These are phyloP conservation scores for Molorchus minor DNA, from an alignment of 2,888 invertebrate genomes.

Conservation along the genomic window DNA sequence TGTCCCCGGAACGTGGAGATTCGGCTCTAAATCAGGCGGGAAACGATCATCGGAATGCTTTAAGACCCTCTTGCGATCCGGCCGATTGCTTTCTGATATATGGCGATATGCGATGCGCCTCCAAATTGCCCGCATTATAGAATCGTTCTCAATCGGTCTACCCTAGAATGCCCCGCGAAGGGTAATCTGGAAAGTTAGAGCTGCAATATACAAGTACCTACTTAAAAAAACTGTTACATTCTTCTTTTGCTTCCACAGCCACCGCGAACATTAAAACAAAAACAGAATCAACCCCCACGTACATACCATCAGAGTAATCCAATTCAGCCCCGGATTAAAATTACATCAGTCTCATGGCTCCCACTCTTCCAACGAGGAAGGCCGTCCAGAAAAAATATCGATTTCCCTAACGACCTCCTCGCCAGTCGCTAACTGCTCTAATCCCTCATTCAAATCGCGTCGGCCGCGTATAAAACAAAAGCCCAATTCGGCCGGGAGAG, in stretches of 20 bases:
- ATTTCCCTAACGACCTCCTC: constrained; percentile 41
- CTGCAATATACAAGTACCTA: too few species aligned
- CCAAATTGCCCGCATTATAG: constrained; percentile 62
- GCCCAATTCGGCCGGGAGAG: constrained; percentile 49
- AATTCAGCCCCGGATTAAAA: too few species aligned
- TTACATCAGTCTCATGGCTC: too few species aligned
- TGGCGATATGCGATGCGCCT: constrained; percentile 61
- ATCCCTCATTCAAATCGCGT: constrained; percentile 53
- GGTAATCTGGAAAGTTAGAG: too few species aligned
- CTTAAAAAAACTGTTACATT: too few species aligned
- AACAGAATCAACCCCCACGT: too few species aligned
- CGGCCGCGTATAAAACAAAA: constrained; percentile 51
- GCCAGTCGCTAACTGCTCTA: constrained; percentile 38
- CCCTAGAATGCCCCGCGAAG: too few species aligned
- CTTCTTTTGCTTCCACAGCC: too few species aligned
- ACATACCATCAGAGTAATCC: background rate
- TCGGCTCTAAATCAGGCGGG: constrained; percentile 58
- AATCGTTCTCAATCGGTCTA: constrained; percentile 55
- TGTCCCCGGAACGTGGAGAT: constrained; percentile 50
- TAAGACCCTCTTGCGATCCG: constrained; percentile 62
- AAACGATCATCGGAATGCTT: constrained; percentile 61
- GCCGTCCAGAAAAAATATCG: constrained; percentile 39
- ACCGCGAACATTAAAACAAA: too few species aligned
- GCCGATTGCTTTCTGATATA: constrained; percentile 63
- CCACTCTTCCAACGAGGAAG: too few species aligned